phyloP scores from a whole-genome alignment of 2,888 invertebrate species.

The Lasioglossum figueresi region DNA sequence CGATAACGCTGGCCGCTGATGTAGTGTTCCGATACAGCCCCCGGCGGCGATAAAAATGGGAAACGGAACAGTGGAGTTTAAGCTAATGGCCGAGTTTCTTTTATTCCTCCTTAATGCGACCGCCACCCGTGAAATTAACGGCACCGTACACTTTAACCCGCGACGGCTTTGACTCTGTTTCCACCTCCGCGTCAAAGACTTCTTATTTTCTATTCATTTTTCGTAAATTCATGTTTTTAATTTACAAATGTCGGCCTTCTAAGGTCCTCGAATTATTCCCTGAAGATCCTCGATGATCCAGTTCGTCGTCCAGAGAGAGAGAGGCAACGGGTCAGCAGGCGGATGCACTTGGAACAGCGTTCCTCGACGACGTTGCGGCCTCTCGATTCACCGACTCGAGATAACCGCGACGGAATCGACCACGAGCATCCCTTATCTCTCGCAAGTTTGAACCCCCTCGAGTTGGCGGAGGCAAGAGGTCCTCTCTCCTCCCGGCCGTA shows the following conservation, averaged over 20 bases:
- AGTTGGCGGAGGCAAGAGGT: constrained; percentile 25
- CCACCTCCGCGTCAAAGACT: neutral
- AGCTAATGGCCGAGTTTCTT: neutral
- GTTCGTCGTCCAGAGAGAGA: neutral
- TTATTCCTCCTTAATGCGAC: neutral
- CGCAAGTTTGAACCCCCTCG: constrained; percentile 28
- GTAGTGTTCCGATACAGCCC: neutral
- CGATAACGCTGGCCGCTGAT: neutral
- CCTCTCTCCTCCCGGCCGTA: constrained; percentile 2
- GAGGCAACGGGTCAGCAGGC: neutral
- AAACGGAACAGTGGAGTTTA: neutral
- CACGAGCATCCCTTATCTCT: constrained; percentile 47
- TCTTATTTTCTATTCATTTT: neutral
- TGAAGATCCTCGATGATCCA: neutral
- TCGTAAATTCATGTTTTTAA: too few relatives aligned
- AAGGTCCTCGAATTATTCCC: too few relatives aligned
- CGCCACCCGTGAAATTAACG: neutral
- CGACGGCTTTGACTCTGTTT: neutral
- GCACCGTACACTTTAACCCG: neutral
- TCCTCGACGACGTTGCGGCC: constrained; percentile 18
- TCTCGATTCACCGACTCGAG: constrained; percentile 21
- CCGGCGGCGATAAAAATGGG: neutral
- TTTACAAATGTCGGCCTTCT: too few relatives aligned
- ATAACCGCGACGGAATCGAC: constrained; percentile 45
- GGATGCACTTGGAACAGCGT: neutral